Evolutionary conservation across 1,140 invertebrate species (phyloP).

Genomic region (Capitella teleta): DNA sequence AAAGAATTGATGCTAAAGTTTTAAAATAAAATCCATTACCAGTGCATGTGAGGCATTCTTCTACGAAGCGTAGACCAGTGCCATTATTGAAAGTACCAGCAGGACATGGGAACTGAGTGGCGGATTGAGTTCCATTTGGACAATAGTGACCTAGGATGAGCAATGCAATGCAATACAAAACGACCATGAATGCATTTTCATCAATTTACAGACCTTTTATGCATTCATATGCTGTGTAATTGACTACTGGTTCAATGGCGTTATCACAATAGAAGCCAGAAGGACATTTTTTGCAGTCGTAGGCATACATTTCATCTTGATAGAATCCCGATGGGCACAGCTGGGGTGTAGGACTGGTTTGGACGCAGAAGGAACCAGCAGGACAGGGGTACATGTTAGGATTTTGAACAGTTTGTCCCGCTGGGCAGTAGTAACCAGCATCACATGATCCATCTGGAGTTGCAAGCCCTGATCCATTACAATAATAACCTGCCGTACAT

Average conservation of each 20-base stretch:
- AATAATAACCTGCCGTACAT: constrained; percentile 30
- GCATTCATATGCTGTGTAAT: constrained; percentile 17
- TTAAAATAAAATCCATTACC: constrained; percentile 9
- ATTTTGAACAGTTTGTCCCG: constrained; percentile 20
- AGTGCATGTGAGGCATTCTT: constrained; percentile 26
- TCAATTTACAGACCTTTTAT: background rate
- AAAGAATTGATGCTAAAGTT: background rate
- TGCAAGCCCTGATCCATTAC: constrained; percentile 21
- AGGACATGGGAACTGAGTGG: constrained; percentile 19
- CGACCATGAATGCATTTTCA: background rate
- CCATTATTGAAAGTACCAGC: constrained; percentile 29
- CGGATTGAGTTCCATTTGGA: constrained; percentile 23
- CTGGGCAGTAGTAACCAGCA: constrained; percentile 33
- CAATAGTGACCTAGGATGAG: constrained; percentile 29
- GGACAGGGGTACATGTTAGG: constrained; percentile 13
- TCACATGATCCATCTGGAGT: constrained; percentile 24
- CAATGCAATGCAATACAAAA: background rate
- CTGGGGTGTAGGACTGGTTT: constrained; percentile 16
- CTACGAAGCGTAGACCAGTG: constrained; percentile 17
- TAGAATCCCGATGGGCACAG: constrained; percentile 29
- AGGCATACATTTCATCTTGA: constrained; percentile 22
- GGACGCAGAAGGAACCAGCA: constrained; percentile 27
- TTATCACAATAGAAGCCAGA: constrained; percentile 33
- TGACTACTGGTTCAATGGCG: constrained; percentile 23
- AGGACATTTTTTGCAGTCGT: constrained; percentile 26